phyloP scores from a whole-genome alignment of 2,113 vertebrate genomes.

The Bubalus kerabau region DNA sequence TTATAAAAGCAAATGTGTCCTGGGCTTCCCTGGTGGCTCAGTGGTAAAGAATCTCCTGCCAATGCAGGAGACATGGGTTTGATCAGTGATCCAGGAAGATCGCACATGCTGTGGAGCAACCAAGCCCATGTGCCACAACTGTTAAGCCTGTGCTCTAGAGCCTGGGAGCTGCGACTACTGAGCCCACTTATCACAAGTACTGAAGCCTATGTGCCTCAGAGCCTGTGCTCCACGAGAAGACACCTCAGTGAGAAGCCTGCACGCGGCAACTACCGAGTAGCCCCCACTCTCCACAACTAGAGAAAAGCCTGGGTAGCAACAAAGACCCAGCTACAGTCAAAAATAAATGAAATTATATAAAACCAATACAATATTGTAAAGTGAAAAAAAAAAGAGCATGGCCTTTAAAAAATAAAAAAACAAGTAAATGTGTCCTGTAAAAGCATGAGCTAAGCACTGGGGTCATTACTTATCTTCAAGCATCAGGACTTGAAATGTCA shows the following conservation, averaged over 20 bases:
- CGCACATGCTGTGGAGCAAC: not conserved
- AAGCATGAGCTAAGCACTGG: not conserved
- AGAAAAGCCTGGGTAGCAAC: not conserved
- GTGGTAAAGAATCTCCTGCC: not conserved
- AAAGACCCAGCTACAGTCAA: not conserved
- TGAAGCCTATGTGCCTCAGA: not conserved
- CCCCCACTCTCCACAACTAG: not conserved
- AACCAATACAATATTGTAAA: too few species aligned
- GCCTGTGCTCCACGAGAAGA: not conserved
- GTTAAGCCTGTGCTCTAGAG: not conserved
- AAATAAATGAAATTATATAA: not conserved
- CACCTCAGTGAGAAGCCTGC: not conserved
- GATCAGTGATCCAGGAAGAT: not conserved
- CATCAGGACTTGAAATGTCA: not conserved
- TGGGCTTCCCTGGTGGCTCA: not conserved
- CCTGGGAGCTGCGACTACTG: not conserved
- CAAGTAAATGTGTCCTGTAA: not conserved
- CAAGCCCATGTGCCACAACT: not conserved
- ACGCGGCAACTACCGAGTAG: accelerated
- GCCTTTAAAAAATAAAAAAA: too few species aligned
- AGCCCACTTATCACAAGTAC: not conserved
- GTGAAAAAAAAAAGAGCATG: too few species aligned
- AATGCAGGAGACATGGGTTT: not conserved
- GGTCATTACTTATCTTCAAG: not conserved
- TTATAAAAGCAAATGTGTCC: not conserved